phyloP scores from a whole-genome alignment of 2,797 vertebrate species.

The Pipistrellus kuhlii region DNA sequence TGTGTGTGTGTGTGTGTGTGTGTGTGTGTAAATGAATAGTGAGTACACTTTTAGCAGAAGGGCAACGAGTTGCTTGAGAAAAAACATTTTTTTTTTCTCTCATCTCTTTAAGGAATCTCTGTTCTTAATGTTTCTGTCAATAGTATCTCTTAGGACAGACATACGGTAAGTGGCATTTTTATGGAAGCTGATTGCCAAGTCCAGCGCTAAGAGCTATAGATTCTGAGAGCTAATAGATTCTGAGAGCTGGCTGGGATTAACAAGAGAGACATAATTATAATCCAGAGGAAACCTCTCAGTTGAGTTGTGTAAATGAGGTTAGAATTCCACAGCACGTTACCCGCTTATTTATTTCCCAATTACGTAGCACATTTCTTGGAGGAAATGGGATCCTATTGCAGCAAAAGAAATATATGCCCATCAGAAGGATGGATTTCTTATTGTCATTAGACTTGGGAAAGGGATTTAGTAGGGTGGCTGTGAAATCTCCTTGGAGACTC shows the following conservation, averaged over 20 bases:
- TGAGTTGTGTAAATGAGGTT: constrained; percentile 54
- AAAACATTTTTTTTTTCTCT: constrained; percentile 74
- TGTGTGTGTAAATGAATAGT: constrained; percentile 15
- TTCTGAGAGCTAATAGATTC: constrained; percentile 29
- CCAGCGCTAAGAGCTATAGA: not conserved
- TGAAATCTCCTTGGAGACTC: not conserved
- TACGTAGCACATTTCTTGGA: constrained; percentile 49
- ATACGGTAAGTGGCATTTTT: constrained; percentile 51
- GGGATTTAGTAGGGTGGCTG: not conserved
- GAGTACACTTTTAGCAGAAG: constrained; percentile 62
- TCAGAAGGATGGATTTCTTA: constrained; percentile 37
- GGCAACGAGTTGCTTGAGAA: constrained; percentile 4
- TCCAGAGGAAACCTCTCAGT: not conserved
- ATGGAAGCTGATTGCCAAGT: constrained; percentile 36
- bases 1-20: no score
- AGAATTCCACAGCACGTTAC: constrained; percentile 57
- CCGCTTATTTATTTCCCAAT: constrained; percentile 60
- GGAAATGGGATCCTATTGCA: constrained; percentile 60
- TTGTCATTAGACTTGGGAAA: constrained; percentile 20
- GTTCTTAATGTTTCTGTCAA: constrained; percentile 55
- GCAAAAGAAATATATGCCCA: constrained; percentile 38
- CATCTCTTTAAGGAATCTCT: constrained; percentile 49
- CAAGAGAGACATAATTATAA: constrained; percentile 59
- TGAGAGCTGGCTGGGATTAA: constrained; percentile 65
- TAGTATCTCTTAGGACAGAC: constrained; percentile 53